phyloP scores from a whole-genome alignment of 2,888 invertebrate species.

The Eristalis arbustorum region DNA sequence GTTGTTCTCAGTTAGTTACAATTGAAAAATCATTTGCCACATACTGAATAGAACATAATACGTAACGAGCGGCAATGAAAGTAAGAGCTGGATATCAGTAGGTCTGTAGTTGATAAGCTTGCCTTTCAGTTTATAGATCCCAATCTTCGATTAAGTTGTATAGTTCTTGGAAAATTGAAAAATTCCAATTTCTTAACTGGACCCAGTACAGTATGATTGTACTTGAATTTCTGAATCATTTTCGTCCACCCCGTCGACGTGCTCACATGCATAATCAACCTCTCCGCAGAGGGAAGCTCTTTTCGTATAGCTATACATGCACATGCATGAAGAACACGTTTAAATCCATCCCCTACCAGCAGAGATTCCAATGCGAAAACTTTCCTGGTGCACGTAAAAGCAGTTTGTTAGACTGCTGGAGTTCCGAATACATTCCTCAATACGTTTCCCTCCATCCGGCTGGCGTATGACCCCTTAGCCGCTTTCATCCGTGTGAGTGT shows the following conservation, averaged over 20 bases:
- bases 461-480: slow-evolving; percentile 9
- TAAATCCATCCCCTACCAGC: not conserved
- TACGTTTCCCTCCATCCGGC: not conserved
- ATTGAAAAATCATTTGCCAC: too few species aligned
- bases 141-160: not conserved
- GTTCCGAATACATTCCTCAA: slow-evolving; percentile 14
- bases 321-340: slow-evolving; percentile 5
- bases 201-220: not conserved
- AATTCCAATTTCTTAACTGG: not conserved
- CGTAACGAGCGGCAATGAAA: too few species aligned
- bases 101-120: too few species aligned
- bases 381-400: slow-evolving; percentile 38
- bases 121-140: too few species aligned
- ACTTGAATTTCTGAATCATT: not conserved
- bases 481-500: not conserved
- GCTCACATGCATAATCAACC: not conserved
- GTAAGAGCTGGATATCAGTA: too few species aligned
- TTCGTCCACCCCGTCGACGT: not conserved
- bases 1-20: too few species aligned
- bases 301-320: not conserved
- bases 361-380: slow-evolving; percentile 20
- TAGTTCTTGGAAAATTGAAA: not conserved
- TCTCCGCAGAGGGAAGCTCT: too few species aligned
- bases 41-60: too few species aligned
- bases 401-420: slow-evolving; percentile 39